Evolutionary conservation across 1,140 invertebrate genomes (phyloP), one percentile per base, ranked within the genome.

Genomic region (Neodiprion lecontei): DNA sequence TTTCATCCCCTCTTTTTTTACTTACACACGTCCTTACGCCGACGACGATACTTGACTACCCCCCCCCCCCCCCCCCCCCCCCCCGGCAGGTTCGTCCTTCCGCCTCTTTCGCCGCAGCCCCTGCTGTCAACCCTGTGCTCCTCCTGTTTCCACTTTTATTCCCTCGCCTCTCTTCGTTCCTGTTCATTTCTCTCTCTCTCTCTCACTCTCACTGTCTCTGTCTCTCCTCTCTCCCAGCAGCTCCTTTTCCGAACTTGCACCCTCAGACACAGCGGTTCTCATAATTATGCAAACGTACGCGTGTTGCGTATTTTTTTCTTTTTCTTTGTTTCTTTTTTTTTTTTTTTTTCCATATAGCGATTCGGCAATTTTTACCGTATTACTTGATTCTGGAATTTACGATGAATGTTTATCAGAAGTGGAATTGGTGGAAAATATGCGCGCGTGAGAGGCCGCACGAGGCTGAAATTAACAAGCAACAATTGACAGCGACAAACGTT

Each of bases 261-360:
- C 72, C 48, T 17, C 72, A 67, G 14, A 67, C 48, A 10, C 48
- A 67, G 49, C 23, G 65, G 75, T 72, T 67, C 65, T 69, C 48
- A 47, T 61, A 40, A 40, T 40, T 5, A 1, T 40, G 5, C 2
- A 5, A 40, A 40, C 5, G 5, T 40, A 68, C 12, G 12, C 17
- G 72, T 66, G 14, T 21, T 23, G 47, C 66, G 50, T 67, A 28
- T 67, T 71, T 48, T 53, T 74, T 17, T 53, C 69, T 68, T 21
- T n/a, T 72, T 75, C 10, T 75, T 72, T 21, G 21, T 68, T 48
- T 66, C 4, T 70, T 70, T 74, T 65, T 70, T 11, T 69, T 74
- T 48, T 17, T 47, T 21, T 47, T 28, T 12, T 53, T 53, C 72
- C 1, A 40, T 40, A 40, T 40, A 40, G 28, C 28, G 28, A 40